Evolutionary conservation across 1,140 invertebrate genomes (phyloP).

Genomic region (Delia radicum): DNA sequence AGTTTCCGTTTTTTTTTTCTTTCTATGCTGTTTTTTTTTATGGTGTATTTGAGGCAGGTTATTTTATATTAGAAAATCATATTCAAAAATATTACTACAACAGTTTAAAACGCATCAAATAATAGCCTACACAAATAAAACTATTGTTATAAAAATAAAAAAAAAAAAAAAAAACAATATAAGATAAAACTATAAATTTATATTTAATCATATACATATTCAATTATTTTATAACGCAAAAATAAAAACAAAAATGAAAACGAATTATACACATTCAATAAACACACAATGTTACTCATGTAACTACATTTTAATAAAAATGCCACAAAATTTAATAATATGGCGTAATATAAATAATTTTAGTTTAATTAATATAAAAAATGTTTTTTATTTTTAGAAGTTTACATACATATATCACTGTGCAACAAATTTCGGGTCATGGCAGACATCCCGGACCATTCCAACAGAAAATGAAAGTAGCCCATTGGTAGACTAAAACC

Average conservation of each 20-base stretch:
- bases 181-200: not conserved
- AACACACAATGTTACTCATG: not conserved
- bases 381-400: too few species aligned
- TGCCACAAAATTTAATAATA: conserved; percentile 12
- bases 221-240: not conserved
- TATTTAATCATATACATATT: not conserved
- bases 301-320: not conserved
- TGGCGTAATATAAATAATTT: conserved; percentile 6
- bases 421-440: too few species aligned
- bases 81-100: not conserved
- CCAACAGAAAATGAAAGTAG: too few species aligned
- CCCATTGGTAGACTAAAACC: too few species aligned
- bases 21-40: not conserved
- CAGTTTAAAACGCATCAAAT: not conserved
- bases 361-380: not conserved
- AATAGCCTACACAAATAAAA: not conserved
- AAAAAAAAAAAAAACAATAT: not conserved
- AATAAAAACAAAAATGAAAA: not conserved
- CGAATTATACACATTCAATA: not conserved
- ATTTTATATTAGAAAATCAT: not conserved
- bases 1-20: not conserved
- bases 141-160: not conserved
- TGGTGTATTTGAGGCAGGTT: not conserved
- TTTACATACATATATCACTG: too few species aligned
- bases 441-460: too few species aligned